phyloP scores from a whole-genome alignment of 2,113 vertebrate species.

The Siphamia tubifer region DNA sequence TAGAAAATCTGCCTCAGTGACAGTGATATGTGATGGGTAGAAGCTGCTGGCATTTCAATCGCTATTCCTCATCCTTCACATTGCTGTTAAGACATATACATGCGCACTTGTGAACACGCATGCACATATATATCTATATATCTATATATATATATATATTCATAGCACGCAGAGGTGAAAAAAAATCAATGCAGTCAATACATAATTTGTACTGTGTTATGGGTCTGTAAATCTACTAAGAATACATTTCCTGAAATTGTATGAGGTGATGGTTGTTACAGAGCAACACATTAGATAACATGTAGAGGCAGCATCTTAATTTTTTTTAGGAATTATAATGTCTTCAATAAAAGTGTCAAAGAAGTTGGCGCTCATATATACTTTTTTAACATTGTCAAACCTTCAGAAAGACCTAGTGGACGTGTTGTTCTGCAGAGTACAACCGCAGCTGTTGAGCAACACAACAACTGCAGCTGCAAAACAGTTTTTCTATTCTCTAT shows the following conservation, averaged over 20 bases:
- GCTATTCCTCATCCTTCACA: conserved; percentile 7
- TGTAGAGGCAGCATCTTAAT: no score
- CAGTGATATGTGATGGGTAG: neutral
- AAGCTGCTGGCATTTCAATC: neutral
- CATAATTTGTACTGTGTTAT: conserved; percentile 13
- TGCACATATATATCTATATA: neutral
- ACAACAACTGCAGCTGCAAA: neutral
- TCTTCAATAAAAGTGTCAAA: no score
- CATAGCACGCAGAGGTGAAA: conserved; percentile 8
- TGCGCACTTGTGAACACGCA: neutral
- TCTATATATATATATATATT: conserved; percentile 6
- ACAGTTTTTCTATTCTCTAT: no score
- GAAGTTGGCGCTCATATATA: no score
- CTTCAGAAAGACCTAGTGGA: no score
- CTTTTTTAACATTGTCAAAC: no score
- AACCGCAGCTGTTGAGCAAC: neutral
- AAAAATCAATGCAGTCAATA: conserved; percentile 37
- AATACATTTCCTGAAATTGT: conserved; percentile 9
- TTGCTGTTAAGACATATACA: conserved; percentile 5
- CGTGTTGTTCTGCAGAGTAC: neutral
- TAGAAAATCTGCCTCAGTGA: neutral
- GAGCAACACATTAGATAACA: no score
- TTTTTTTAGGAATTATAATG: no score
- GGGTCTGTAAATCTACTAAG: conserved; percentile 7
- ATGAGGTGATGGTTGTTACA: no score